phyloP scores from a whole-genome alignment of 2,888 invertebrate species.

The Eulithis testata region DNA sequence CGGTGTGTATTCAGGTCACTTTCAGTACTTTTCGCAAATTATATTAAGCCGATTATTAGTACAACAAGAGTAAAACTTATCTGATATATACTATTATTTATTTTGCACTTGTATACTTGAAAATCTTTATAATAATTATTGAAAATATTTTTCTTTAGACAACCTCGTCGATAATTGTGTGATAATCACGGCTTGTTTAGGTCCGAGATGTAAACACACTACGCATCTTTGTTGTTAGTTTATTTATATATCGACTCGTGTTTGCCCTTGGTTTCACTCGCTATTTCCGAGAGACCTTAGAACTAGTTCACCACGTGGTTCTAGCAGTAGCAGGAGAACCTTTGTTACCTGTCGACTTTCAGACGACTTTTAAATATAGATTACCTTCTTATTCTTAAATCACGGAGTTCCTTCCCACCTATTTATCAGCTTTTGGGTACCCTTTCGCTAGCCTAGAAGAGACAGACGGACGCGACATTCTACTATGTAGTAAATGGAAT shows the following conservation, averaged over 20 bases:
- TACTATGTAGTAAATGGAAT: slow-evolving; percentile 25
- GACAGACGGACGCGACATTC: slow-evolving; percentile 4
- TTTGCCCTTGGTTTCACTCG: neutral
- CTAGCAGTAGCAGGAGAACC: too few relatives aligned
- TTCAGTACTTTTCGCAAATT: neutral
- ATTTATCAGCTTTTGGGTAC: neutral
- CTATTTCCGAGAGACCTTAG: neutral
- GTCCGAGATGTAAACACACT: slow-evolving; percentile 39
- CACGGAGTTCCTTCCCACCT: too few relatives aligned
- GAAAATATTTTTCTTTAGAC: slow-evolving; percentile 63
- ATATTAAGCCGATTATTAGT: neutral
- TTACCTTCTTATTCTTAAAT: too few relatives aligned
- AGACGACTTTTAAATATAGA: too few relatives aligned
- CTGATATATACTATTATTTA: slow-evolving; percentile 37
- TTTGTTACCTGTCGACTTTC: too few relatives aligned
- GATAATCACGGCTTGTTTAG: slow-evolving; percentile 53
- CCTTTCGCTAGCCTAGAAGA: neutral
- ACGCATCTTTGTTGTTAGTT: slow-evolving; percentile 29
- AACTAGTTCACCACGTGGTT: neutral
- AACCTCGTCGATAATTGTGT: slow-evolving; percentile 66
- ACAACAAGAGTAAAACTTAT: slow-evolving; percentile 1
- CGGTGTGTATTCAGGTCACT: neutral
- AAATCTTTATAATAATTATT: slow-evolving; percentile 69
- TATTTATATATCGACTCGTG: slow-evolving; percentile 16
- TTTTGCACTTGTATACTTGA: slow-evolving; percentile 56